Evolutionary conservation across 1,140 invertebrate species (phyloP).

Genomic region (Gryon sp.): DNA sequence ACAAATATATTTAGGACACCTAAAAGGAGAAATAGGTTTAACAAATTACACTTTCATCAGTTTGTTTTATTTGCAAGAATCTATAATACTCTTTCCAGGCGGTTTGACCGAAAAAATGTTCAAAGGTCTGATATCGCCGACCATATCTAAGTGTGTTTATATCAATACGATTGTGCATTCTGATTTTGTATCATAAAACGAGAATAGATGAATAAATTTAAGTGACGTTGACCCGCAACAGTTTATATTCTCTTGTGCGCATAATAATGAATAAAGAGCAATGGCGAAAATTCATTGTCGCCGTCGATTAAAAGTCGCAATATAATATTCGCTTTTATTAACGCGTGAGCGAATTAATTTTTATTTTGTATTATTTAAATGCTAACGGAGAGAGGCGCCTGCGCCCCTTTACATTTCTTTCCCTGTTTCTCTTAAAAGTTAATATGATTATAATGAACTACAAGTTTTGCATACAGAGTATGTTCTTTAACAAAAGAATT

Average conservation of each 20-base stretch:
- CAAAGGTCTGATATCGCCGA: slow-evolving; percentile 50
- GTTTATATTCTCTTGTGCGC: slow-evolving; percentile 65
- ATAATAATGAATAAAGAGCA: slow-evolving; percentile 66
- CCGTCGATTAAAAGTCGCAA: slow-evolving; percentile 54
- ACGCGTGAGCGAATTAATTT: slow-evolving; percentile 43
- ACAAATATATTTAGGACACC: too few species aligned
- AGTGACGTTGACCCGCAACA: slow-evolving; percentile 71
- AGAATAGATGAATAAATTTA: slow-evolving; percentile 65
- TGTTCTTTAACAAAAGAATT: slow-evolving; percentile 46
- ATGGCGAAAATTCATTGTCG: slow-evolving; percentile 59
- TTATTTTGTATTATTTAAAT: slow-evolving; percentile 66
- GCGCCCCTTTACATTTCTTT: slow-evolving; percentile 60
- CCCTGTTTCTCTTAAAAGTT: slow-evolving; percentile 38
- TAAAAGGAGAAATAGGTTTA: slow-evolving; percentile 10
- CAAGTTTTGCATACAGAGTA: slow-evolving; percentile 54
- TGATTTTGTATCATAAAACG: slow-evolving; percentile 67
- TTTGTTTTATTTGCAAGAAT: slow-evolving; percentile 65
- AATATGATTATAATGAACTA: slow-evolving; percentile 52
- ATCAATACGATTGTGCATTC: slow-evolving; percentile 67
- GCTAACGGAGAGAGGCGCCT: slow-evolving; percentile 71
- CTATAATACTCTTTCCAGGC: slow-evolving; percentile 62
- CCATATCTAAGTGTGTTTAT: slow-evolving; percentile 67
- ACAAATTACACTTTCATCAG: slow-evolving; percentile 60
- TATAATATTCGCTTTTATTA: slow-evolving; percentile 37
- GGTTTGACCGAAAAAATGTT: slow-evolving; percentile 37